phyloP scores from a whole-genome alignment of 2,113 vertebrate species.

The Mirza zaza region DNA sequence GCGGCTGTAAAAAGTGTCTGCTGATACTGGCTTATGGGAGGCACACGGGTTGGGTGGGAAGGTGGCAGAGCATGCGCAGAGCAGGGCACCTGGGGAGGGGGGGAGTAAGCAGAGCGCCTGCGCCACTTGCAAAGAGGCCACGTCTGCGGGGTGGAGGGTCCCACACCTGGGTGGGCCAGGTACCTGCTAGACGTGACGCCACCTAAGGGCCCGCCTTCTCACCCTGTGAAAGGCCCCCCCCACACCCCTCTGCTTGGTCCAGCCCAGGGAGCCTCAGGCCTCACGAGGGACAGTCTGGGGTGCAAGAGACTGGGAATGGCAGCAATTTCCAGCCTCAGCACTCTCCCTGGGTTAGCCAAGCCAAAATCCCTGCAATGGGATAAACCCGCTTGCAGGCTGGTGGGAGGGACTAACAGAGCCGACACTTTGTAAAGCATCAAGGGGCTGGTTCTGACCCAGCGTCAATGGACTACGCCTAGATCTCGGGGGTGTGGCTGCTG shows the following conservation, averaged over 20 bases:
- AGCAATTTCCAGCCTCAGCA: background rate
- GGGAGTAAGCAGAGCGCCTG: conserved; percentile 30
- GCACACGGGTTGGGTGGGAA: background rate
- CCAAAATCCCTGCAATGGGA: background rate
- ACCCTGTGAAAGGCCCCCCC: background rate
- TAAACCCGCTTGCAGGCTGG: background rate
- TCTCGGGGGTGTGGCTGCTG: background rate
- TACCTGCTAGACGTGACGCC: fast-evolving
- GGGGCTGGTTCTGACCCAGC: background rate
- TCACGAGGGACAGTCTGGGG: background rate
- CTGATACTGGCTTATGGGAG: background rate
- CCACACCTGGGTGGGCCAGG: fast-evolving
- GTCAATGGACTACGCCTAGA: too few species aligned
- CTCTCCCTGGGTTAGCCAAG: background rate
- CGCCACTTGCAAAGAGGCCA: background rate
- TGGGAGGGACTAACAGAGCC: background rate
- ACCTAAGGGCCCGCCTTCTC: background rate
- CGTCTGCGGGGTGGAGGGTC: fast-evolving
- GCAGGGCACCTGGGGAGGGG: background rate
- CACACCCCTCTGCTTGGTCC: background rate
- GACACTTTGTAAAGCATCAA: background rate
- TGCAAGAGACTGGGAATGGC: background rate
- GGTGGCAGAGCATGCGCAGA: background rate
- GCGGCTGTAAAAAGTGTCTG: background rate
- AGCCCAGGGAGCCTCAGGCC: background rate